phyloP scores from a whole-genome alignment of 2,113 vertebrate genomes.

The Protomyctophum bolini region DNA sequence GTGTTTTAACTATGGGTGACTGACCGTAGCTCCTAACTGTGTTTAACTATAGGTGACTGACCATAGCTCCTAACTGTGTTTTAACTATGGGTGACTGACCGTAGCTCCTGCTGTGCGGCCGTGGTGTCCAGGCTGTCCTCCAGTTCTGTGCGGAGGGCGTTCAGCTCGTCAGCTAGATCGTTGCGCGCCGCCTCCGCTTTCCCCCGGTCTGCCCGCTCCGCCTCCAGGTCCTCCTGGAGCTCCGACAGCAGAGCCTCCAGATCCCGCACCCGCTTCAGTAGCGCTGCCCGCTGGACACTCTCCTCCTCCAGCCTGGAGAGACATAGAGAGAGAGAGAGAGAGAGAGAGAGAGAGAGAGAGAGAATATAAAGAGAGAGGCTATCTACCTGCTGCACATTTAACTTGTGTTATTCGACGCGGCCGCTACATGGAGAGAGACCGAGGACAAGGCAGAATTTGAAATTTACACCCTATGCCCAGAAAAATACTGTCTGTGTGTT shows the following conservation, averaged over 20 bases:
- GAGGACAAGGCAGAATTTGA: too few species aligned
- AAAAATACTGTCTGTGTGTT: too few species aligned
- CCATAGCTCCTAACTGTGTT: too few species aligned
- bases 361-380: background rate
- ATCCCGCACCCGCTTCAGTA: conserved; percentile 90
- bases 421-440: too few species aligned
- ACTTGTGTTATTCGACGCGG: too few species aligned
- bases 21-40: too few species aligned
- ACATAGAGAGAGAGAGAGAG: background rate
- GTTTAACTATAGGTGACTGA: too few species aligned
- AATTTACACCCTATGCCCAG: too few species aligned
- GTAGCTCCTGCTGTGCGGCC: conserved; percentile 91
- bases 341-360: background rate
- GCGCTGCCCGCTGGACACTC: conserved; percentile 83
- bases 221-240: conserved; percentile 92
- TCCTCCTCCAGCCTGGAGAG: conserved; percentile 87
- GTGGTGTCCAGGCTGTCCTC: conserved; percentile 94
- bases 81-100: conserved; percentile 70
- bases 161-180: conserved; percentile 91
- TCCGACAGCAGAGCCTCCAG: conserved; percentile 88
- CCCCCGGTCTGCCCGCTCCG: conserved; percentile 82
- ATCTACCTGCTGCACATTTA: too few species aligned
- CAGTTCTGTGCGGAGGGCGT: conserved; percentile 90
- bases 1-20: too few species aligned
- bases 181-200: conserved; percentile 90